phyloP scores from a whole-genome alignment of 2,888 invertebrate species.

The Rhingia campestris region DNA sequence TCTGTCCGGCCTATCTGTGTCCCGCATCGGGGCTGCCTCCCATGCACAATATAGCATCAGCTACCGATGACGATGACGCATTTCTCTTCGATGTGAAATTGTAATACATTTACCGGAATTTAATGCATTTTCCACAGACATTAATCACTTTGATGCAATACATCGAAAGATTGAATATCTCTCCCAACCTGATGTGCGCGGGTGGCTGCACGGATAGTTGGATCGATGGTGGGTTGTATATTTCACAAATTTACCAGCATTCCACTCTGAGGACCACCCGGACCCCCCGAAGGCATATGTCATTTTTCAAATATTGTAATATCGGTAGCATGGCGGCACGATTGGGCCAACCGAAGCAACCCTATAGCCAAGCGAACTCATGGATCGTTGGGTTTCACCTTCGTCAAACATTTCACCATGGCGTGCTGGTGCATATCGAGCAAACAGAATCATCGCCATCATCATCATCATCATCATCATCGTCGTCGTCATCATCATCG shows the following conservation, averaged over 20 bases:
- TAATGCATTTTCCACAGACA: slow-evolving; percentile 83
- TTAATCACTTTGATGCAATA: slow-evolving; percentile 81
- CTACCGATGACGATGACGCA: slow-evolving; percentile 64
- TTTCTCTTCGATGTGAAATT: slow-evolving; percentile 78
- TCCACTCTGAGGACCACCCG: slow-evolving; percentile 11
- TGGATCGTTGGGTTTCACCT: slow-evolving; percentile 73
- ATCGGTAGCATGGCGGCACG: slow-evolving; percentile 61
- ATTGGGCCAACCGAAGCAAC: slow-evolving; percentile 54
- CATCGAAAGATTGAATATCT: slow-evolving; percentile 75
- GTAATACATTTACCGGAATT: slow-evolving; percentile 83
- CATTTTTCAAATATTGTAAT: slow-evolving; percentile 74
- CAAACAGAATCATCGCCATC: slow-evolving; percentile 70
- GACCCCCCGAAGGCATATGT: slow-evolving; percentile 64
- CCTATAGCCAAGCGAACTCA: slow-evolving; percentile 42
- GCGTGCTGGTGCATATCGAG: slow-evolving; percentile 67
- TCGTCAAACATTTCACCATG: slow-evolving; percentile 57
- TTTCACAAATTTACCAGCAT: slow-evolving; percentile 67
- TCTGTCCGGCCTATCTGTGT: slow-evolving; percentile 65
- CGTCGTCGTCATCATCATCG: slow-evolving; percentile 42
- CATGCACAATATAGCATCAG: slow-evolving; percentile 7
- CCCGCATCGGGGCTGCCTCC: slow-evolving; percentile 13
- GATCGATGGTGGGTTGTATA: slow-evolving; percentile 43
- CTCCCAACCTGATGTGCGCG: slow-evolving; percentile 2
- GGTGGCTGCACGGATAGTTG: background rate
- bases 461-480: slow-evolving; percentile 43